Evolutionary conservation across 2,797 vertebrate genomes (phyloP).

Genomic region (Hapalemur alaotrensis): DNA sequence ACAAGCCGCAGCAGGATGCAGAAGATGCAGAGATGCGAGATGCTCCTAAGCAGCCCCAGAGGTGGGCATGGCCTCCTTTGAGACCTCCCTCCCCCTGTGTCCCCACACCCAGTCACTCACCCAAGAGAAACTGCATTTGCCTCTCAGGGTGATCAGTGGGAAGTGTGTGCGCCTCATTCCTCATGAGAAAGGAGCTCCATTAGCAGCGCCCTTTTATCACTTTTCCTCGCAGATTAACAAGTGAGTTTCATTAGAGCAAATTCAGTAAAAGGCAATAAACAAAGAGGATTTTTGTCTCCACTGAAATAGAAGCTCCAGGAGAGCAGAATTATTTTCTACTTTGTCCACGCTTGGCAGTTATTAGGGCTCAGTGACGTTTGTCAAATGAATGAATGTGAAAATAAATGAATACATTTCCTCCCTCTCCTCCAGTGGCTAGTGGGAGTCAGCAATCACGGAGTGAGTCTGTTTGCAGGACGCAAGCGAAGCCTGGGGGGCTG

Average conservation of each 20-base stretch:
- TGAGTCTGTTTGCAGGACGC: background rate
- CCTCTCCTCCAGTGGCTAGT: background rate
- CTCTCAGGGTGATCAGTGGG: too few relatives aligned
- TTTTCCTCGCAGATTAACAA: background rate
- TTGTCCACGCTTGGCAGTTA: background rate
- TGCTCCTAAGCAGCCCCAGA: too few relatives aligned
- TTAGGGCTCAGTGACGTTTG: background rate
- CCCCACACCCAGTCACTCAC: background rate
- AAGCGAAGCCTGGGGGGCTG: background rate
- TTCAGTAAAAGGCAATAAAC: background rate
- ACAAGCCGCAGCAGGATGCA: background rate
- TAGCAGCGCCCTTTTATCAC: background rate
- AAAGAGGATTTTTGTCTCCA: background rate
- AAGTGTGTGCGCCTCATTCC: rapidly evolving
- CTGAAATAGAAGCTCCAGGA: background rate
- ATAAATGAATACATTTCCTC: background rate
- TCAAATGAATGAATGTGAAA: background rate
- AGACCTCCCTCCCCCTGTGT: rapidly evolving
- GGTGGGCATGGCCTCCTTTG: too few relatives aligned
- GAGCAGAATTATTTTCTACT: background rate
- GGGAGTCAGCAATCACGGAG: background rate
- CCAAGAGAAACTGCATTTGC: background rate
- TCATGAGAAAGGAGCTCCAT: background rate
- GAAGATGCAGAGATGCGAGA: rapidly evolving
- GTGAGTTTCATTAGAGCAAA: background rate